phyloP scores from a whole-genome alignment of 2,113 vertebrate species.

The Noturus placidus region DNA sequence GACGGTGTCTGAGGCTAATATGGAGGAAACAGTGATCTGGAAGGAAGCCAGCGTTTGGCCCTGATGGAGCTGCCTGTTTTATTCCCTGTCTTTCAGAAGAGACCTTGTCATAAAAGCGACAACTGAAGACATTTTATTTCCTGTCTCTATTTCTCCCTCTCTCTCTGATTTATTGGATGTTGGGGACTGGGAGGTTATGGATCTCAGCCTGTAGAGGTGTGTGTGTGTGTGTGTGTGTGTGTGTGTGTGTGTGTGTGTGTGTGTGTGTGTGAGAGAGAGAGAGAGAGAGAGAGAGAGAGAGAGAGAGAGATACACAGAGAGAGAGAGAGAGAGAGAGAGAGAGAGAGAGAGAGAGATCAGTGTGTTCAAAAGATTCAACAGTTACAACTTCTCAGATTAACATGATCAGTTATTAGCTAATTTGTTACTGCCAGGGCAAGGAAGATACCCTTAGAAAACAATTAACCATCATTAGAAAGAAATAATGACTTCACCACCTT shows the following conservation, averaged over 20 bases:
- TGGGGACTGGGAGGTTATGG: background rate
- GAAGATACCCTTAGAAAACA: background rate
- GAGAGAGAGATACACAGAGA: too few species aligned
- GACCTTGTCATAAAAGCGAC: conserved; percentile 18
- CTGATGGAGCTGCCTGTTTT: conserved; percentile 8
- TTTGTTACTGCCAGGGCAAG: background rate
- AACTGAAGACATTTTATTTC: conserved; percentile 23
- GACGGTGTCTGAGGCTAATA: background rate
- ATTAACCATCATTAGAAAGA: background rate
- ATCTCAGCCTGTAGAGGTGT: background rate
- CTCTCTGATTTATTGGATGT: conserved; percentile 10
- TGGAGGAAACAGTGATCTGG: conserved; percentile 15
- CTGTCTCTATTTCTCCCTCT: background rate
- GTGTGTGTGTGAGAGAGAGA: background rate
- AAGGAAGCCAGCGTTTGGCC: background rate
- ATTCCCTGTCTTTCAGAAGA: conserved; percentile 22
- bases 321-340: background rate
- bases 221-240: background rate
- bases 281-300: background rate
- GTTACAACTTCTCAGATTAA: background rate
- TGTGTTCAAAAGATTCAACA: background rate
- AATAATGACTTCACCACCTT: background rate
- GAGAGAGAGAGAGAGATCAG: background rate
- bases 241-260: background rate
- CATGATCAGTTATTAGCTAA: background rate